These are phyloP conservation scores for Melipona quadrifasciata DNA, from an alignment of 1,140 invertebrate genomes.

Conservation along the genomic window DNA sequence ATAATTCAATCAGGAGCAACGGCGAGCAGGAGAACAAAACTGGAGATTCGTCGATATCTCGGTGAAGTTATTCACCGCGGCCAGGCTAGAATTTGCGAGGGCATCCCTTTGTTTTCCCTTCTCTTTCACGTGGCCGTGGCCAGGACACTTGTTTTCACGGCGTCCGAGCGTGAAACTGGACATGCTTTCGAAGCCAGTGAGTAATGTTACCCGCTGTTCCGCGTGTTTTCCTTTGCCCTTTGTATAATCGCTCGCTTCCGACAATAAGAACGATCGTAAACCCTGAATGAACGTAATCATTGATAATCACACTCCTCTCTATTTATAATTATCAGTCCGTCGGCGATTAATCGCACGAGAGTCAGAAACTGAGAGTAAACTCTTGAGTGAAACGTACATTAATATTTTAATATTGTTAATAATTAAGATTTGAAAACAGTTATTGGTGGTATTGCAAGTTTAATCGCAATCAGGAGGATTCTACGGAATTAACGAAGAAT, in stretches of 20 bases:
- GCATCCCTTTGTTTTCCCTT: slow-evolving; percentile 61
- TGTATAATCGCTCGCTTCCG: neutral
- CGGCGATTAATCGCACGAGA: neutral
- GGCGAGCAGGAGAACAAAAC: slow-evolving; percentile 13
- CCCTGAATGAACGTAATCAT: slow-evolving; percentile 13
- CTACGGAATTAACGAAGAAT: neutral
- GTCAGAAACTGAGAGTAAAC: neutral
- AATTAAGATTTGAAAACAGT: neutral
- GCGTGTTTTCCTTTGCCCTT: slow-evolving; percentile 16
- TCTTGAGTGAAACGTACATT: neutral
- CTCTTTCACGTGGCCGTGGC: slow-evolving; percentile 46
- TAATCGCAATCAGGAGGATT: neutral
- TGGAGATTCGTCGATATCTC: slow-evolving; percentile 45
- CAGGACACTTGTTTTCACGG: slow-evolving; percentile 58
- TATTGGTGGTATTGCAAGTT: neutral
- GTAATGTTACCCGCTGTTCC: slow-evolving; percentile 71
- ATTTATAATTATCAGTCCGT: neutral
- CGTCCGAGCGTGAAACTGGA: slow-evolving; percentile 67
- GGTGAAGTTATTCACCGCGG: slow-evolving; percentile 48
- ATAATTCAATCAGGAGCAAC: slow-evolving; percentile 17
- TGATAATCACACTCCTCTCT: neutral
- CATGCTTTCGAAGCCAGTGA: slow-evolving; percentile 69
- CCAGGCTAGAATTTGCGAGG: slow-evolving; percentile 40
- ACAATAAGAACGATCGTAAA: slow-evolving; percentile 17
- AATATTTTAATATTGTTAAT: no score